Conservation (phyloP, 2,888 invertebrate genomes). For the Quadroppia sp. region DNA sequence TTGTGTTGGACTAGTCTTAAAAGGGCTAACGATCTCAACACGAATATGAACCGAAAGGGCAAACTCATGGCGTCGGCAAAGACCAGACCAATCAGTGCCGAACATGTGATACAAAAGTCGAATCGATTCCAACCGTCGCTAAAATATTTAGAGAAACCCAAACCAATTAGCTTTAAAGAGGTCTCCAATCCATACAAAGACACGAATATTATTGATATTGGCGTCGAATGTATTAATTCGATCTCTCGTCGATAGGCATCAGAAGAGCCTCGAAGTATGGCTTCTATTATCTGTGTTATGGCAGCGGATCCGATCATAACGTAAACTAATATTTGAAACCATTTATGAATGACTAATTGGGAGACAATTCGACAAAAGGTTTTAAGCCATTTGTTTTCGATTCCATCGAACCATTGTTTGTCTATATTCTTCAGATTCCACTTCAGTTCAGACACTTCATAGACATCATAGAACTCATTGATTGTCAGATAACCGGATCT, state of each 20-base stretch:
- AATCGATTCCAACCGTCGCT: conserved; percentile 81
- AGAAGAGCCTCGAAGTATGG: neutral
- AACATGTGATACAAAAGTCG: conserved; percentile 58
- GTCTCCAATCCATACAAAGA: conserved; percentile 74
- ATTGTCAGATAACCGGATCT: conserved; percentile 64
- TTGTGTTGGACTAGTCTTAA: conserved; percentile 50
- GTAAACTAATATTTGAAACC: conserved; percentile 58
- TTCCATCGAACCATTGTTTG: conserved; percentile 58
- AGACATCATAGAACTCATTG: conserved; percentile 69
- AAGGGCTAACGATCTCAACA: conserved; percentile 59
- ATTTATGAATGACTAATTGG: conserved; percentile 64
- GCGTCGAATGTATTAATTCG: conserved; percentile 41
- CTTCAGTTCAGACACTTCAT: conserved; percentile 66
- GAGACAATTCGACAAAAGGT: conserved; percentile 50
- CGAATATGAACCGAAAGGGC: conserved; percentile 66
- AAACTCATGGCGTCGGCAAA: conserved; percentile 62
- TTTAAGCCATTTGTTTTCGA: conserved; percentile 47
- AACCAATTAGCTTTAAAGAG: conserved; percentile 65
- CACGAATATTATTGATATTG: neutral
- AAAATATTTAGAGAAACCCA: conserved; percentile 68
- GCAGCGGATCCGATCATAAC: conserved; percentile 61
- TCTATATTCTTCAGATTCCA: conserved; percentile 62
- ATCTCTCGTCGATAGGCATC: neutral
- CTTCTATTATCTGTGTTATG: conserved; percentile 39
- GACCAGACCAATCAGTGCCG: conserved; percentile 61